A percentile compares a stretch with the other conserved stretches of the same genome.
Conservation (phyloP, 2,113 vertebrate genomes). For the Brevimyrus niger region DNA sequence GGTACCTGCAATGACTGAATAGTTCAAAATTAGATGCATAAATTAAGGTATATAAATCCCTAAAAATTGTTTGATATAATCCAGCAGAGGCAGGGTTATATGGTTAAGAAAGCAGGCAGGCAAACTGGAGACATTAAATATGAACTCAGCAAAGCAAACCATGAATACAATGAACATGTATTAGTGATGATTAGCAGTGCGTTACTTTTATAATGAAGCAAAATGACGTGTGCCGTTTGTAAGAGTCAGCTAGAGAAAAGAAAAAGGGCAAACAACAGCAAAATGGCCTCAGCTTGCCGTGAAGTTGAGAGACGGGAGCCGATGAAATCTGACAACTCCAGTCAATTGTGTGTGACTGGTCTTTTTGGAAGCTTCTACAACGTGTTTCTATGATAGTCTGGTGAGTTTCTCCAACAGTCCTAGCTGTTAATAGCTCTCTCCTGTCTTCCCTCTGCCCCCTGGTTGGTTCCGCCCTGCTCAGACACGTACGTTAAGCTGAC, state of each 20-base stretch:
- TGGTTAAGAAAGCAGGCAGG: background rate
- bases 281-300: background rate
- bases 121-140: background rate
- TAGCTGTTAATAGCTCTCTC: background rate
- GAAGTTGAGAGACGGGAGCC: background rate
- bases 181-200: background rate
- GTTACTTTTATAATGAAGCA: background rate
- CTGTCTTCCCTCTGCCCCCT: background rate
- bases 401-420: background rate
- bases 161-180: background rate
- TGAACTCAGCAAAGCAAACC: background rate
- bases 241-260: background rate
- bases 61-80: background rate
- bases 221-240: background rate
- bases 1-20: background rate
- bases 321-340: background rate
- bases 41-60: background rate
- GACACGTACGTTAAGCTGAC: slow-evolving; percentile 96
- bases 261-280: background rate
- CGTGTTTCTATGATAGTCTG: background rate
- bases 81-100: background rate
- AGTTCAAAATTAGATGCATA: background rate
- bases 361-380: background rate
- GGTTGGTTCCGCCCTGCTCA: slow-evolving; percentile 37
- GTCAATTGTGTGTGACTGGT: background rate